phyloP scores from a whole-genome alignment of 2,888 invertebrate genomes.

The Gibbula magus region DNA sequence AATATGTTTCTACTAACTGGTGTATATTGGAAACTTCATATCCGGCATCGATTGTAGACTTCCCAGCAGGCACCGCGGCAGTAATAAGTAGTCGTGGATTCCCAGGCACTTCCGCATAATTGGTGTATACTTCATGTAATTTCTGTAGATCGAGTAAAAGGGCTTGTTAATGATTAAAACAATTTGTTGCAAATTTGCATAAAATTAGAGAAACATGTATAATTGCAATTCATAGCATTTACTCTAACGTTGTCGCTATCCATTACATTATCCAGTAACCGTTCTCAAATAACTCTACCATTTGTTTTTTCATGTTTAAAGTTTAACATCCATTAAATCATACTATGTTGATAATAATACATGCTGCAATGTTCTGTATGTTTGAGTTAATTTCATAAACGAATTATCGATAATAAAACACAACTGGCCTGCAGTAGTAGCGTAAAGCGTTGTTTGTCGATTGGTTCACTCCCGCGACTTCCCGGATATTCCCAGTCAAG shows the following conservation, averaged over 20 bases:
- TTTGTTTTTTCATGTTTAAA: too few relatives aligned
- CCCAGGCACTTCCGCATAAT: constrained; percentile 51
- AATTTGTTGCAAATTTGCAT: too few relatives aligned
- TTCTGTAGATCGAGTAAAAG: too few relatives aligned
- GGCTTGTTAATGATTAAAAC: too few relatives aligned
- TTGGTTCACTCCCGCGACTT: constrained; percentile 66
- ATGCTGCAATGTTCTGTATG: too few relatives aligned
- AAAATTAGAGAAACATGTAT: too few relatives aligned
- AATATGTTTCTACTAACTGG: constrained; percentile 38
- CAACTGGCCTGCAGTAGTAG: constrained; percentile 56
- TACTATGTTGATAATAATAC: constrained; percentile 23
- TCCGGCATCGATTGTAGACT: constrained; percentile 55
- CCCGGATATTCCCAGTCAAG: constrained; percentile 94
- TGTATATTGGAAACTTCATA: constrained; percentile 56
- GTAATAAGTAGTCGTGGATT: constrained; percentile 58
- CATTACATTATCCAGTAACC: too few relatives aligned
- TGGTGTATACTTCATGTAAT: constrained; percentile 20
- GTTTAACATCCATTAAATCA: constrained; percentile 54
- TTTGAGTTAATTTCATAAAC: too few relatives aligned
- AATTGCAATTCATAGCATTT: too few relatives aligned
- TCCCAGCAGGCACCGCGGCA: constrained; percentile 67
- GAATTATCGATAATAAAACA: too few relatives aligned
- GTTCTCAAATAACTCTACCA: too few relatives aligned
- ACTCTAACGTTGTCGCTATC: too few relatives aligned
- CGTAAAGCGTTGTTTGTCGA: constrained; percentile 64